phyloP scores from a whole-genome alignment of 2,113 vertebrate species.

The Phocoena phocoena region DNA sequence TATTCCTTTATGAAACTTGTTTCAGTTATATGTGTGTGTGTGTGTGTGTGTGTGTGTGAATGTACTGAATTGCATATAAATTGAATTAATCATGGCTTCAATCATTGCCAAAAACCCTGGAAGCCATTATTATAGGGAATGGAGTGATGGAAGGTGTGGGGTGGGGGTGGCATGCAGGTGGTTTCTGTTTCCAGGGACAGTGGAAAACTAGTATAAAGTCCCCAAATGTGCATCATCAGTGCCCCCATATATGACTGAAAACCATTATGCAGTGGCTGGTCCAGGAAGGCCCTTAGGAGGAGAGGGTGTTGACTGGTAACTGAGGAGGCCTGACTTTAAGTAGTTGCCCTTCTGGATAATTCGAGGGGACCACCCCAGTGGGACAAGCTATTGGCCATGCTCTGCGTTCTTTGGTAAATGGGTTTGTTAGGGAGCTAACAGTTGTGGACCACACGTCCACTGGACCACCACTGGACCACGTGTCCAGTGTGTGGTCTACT shows the following conservation, averaged over 20 bases:
- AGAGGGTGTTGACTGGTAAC: too few species aligned
- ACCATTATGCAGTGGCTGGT: neutral
- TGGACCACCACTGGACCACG: too few species aligned
- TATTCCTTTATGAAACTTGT: neutral
- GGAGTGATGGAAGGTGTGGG: neutral
- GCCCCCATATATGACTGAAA: neutral
- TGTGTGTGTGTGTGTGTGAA: neutral
- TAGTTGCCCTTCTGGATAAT: neutral
- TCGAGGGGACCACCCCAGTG: neutral
- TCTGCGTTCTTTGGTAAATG: neutral
- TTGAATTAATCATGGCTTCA: neutral
- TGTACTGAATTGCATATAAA: neutral
- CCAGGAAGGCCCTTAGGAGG: neutral
- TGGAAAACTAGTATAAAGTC: neutral
- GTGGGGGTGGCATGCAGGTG: neutral
- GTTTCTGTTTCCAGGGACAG: neutral
- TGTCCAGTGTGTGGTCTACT: neutral
- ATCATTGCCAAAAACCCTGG: neutral
- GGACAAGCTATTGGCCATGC: neutral
- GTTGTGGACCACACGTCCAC: too few species aligned
- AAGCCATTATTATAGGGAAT: neutral
- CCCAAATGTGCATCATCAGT: rapidly evolving
- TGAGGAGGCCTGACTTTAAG: neutral
- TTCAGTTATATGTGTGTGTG: neutral
- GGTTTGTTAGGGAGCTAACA: neutral